Evolutionary conservation across 2,888 invertebrate genomes (phyloP), one percentile per base, ranked within the genome.

Genomic region (Neoaliturus tenellus): DNA sequence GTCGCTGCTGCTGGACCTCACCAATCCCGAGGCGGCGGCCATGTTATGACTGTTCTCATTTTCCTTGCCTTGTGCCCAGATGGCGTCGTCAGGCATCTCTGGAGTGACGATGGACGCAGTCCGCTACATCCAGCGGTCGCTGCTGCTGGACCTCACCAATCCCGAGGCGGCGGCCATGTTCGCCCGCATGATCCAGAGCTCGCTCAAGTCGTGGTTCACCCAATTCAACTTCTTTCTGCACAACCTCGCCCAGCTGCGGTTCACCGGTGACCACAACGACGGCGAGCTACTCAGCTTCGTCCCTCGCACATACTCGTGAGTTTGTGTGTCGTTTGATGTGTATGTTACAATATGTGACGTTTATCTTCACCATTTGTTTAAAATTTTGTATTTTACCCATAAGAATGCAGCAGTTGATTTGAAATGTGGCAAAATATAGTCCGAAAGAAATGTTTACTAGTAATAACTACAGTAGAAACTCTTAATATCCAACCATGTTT

Each of bases 211-310:
- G 41, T 95, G 96, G 93, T 99, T 98, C 89, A 98, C 99, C 0
- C 98, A 98, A 85, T 96, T 99, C 88, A 99, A 99, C 92, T 99
- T 99, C 92, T 99, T 99, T 92, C 92, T 99, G 78, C 99, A 99
- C 92, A 98, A 98, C 90, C 91, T 99, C 89, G 98, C 98, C 0
- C 99, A 99, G 90, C 91, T 98, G 88, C 93, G 98, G 87, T 98
- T 98, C 88, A 95, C 96, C 82, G 96, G 96, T n/a, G 98, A 98
- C 86, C 97, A 97, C 88, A 90, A 89, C 80, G 95, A 93, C 87
- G 96, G 94, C 41, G 96, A 96, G 87, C 91, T 98, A 17, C 92
- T 99, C 4, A 97, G 98, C 0, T 99, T 99, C 91, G 97, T 98
- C 89, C 98, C 98, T 0, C 95, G 97, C 87, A 96, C 96, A 67